These are phyloP conservation scores for Apolygus lucorum DNA, from an alignment of 1,140 invertebrate genomes.

Conservation along the genomic window DNA sequence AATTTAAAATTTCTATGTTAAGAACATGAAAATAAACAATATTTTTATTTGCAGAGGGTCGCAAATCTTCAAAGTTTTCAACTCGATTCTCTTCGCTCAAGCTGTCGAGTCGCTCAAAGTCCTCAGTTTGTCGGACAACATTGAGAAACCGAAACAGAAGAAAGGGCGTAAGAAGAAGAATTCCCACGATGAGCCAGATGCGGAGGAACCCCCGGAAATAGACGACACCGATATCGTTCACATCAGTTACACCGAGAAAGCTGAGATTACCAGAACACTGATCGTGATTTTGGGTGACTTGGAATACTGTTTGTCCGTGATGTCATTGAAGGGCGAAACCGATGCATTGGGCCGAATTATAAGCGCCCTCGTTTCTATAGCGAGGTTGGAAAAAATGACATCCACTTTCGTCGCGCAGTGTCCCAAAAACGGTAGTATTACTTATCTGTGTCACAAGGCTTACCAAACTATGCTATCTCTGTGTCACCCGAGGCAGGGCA, in stretches of 20 bases:
- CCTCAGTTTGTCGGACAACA: conserved; percentile 30
- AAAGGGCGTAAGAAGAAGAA: conserved; percentile 33
- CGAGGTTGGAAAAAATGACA: conserved; percentile 41
- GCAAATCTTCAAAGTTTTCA: conserved; percentile 48
- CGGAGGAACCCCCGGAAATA: conserved; percentile 4
- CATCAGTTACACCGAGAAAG: conserved; percentile 33
- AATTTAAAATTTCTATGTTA: too few species aligned
- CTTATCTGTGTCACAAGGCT: conserved; percentile 42
- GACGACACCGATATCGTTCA: neutral
- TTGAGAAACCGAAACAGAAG: conserved; percentile 31
- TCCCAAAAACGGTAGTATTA: conserved; percentile 32
- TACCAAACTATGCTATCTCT: conserved; percentile 43
- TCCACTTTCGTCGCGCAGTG: conserved; percentile 32
- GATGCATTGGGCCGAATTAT: conserved; percentile 44
- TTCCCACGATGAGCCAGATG: conserved; percentile 36
- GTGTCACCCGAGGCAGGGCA: conserved; percentile 44
- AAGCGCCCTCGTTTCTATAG: conserved; percentile 43
- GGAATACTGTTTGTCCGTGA: conserved; percentile 41
- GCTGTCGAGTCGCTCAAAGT: conserved; percentile 45
- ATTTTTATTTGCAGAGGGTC: too few species aligned
- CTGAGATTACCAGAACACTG: conserved; percentile 35
- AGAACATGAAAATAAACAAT: too few species aligned
- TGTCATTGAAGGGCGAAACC: conserved; percentile 43
- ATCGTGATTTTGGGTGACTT: conserved; percentile 42
- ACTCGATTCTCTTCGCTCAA: conserved; percentile 46